A percentile compares a stretch with the other conserved stretches of the same genome.
Evolutionary conservation across 1,140 invertebrate species (phyloP).

Genomic region (Temnothorax nylanderi): DNA sequence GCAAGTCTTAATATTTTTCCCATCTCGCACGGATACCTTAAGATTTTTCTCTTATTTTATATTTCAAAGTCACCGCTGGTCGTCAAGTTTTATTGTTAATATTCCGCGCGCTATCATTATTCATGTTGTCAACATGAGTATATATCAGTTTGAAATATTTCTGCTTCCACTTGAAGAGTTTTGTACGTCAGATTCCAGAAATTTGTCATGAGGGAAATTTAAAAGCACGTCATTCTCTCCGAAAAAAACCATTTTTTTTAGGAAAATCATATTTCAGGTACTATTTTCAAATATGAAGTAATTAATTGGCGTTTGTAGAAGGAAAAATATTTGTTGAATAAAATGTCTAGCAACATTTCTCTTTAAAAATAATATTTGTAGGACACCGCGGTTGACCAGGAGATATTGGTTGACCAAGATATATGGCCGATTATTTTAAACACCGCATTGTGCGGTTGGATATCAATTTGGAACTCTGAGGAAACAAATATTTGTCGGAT

Average conservation of each 20-base stretch:
- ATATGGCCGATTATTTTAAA: not conserved
- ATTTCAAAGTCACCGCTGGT: not conserved
- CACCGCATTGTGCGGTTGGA: not conserved
- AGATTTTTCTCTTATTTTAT: conserved; percentile 1
- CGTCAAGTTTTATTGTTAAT: not conserved
- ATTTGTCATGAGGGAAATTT: not conserved
- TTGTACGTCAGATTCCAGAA: not conserved
- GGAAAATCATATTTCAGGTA: not conserved
- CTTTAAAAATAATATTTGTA: conserved; percentile 1
- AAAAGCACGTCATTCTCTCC: not conserved
- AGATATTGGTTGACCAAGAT: not conserved
- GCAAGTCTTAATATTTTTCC: not conserved
- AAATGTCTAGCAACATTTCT: not conserved
- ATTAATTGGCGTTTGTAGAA: not conserved
- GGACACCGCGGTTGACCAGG: not conserved
- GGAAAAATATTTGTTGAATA: not conserved
- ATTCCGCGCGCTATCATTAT: conserved; percentile 15
- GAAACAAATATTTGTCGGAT: not conserved
- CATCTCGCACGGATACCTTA: not conserved
- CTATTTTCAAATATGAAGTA: no score
- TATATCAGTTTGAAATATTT: conserved; percentile 12
- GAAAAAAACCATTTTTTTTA: not conserved
- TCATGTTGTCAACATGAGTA: not conserved
- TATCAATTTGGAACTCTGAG: not conserved
- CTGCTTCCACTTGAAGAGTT: not conserved